A percentile compares a stretch with the other conserved stretches of the same genome.
Evolutionary conservation across 2,888 invertebrate genomes (phyloP).

Genomic region (Matsumyia berberina): DNA sequence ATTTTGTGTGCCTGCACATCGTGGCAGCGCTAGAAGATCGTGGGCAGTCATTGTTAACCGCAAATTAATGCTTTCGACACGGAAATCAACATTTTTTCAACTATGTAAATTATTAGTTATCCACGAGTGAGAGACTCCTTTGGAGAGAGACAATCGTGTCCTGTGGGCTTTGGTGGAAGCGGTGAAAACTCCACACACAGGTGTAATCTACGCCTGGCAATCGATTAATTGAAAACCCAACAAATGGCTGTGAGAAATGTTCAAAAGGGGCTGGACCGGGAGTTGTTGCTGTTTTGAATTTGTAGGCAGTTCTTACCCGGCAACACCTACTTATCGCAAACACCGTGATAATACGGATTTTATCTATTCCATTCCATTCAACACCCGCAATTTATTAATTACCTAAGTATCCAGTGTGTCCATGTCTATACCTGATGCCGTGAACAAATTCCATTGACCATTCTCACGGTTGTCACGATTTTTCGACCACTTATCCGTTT

Average conservation of each 20-base stretch:
- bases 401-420: constrained; percentile 9
- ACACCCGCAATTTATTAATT: constrained; percentile 64
- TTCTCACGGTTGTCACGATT: constrained; percentile 74
- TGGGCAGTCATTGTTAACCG: constrained; percentile 74
- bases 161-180: constrained; percentile 63
- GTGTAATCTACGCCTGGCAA: constrained; percentile 67
- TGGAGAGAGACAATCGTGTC: constrained; percentile 55
- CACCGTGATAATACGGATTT: constrained; percentile 52
- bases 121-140: constrained; percentile 58
- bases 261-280: background rate
- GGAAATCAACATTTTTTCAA: constrained; percentile 70
- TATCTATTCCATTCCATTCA: constrained; percentile 58
- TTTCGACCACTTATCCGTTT: constrained; percentile 48
- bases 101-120: constrained; percentile 73
- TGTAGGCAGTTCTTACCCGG: constrained; percentile 23
- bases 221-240: constrained; percentile 71
- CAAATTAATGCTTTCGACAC: constrained; percentile 76
- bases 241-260: constrained; percentile 5
- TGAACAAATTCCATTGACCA: constrained; percentile 29
- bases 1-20: constrained; percentile 26
- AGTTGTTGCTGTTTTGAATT: background rate
- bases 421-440: background rate
- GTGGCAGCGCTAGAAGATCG: constrained; percentile 34
- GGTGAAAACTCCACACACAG: constrained; percentile 53
- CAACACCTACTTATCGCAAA: constrained; percentile 47